A percentile compares a stretch with the other conserved stretches of the same genome.
phyloP scores from a whole-genome alignment of 2,888 invertebrate genomes.

The Pristionchus arcanus region DNA sequence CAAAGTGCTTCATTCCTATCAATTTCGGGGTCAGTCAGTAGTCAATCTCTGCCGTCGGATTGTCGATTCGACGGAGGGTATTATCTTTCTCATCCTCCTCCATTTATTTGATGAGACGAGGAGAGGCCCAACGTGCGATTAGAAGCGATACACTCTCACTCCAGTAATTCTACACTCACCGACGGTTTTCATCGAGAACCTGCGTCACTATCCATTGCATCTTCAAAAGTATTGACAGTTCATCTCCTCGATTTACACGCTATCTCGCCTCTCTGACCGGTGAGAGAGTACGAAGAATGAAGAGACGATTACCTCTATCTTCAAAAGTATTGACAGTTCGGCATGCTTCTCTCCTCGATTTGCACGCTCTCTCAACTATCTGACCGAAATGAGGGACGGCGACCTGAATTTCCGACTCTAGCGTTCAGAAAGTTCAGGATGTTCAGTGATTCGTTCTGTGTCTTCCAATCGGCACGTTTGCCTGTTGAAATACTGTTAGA shows the following conservation, averaged over 20 bases:
- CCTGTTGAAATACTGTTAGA: no score
- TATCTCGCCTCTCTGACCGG: not conserved
- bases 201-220: no score
- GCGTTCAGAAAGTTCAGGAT: no score
- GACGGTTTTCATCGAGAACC: not conserved
- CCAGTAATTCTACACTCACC: constrained; percentile 1
- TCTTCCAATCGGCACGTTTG: no score
- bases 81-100: constrained; percentile 10
- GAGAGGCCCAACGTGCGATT: not conserved
- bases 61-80: not conserved
- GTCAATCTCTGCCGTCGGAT: not conserved
- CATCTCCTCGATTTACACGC: not conserved
- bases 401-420: no score
- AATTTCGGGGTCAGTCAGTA: not conserved
- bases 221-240: not conserved
- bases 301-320: no score
- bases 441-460: no score
- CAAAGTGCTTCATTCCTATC: constrained; percentile 23
- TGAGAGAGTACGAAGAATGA: no score
- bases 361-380: not conserved
- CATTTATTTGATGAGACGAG: constrained; percentile 40
- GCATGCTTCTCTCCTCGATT: not conserved
- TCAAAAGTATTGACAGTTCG: not conserved
- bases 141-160: not conserved
- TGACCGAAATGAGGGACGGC: no score